Base-by-base conservation (phyloP, 2,113 vertebrate genomes). In the Phyllostomus discolor region DNA sequence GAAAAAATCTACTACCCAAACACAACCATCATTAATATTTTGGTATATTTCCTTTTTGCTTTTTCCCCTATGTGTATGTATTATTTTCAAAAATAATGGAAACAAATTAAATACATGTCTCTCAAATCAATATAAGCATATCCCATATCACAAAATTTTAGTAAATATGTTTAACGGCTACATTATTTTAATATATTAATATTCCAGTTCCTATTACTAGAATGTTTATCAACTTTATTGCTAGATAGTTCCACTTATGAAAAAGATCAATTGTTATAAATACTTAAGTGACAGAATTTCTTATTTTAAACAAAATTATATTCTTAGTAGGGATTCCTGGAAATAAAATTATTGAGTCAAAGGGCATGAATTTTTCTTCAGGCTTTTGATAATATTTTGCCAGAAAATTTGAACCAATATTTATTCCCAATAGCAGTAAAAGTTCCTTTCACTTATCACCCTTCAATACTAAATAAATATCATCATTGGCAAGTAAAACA, bases 251-350 rank as follows among this genome's bases (percentile, higher is more conserved):
- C 69, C 59, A 95, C 82, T 79, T 64, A 83, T 20, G 7, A 70
- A 88, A 96, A 92, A 83, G 48, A 33, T 20, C 87, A 54, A 52
- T 35, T 80, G 28, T 31, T 80, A 94, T 87, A 90, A 97, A 88
- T 64, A 92, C 17, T 73, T 79, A 54, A 85, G 38, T 43, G 22
- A 70, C n/a, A 81, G 2, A 64, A 15, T 28, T 72, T 69, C 57
- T 70, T 41, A 15, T 54, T 26, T 10, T 64, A 83, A 84, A 50
- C 50, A 80, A 10, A 57, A 70, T 72, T 43, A 59, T 85, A 87
- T 81, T n/a, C 81, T 95, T 64, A 79, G 48, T 31, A 97, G 84
- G 20, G 26, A 81, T 16, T 96, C 24, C 33, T 92, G 31, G 24
- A 89, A 89, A 70, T 69, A 84, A 73, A 50, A 72, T 67, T 59